Conservation (phyloP, 2,888 invertebrate genomes). For the Lycia hirtaria region DNA sequence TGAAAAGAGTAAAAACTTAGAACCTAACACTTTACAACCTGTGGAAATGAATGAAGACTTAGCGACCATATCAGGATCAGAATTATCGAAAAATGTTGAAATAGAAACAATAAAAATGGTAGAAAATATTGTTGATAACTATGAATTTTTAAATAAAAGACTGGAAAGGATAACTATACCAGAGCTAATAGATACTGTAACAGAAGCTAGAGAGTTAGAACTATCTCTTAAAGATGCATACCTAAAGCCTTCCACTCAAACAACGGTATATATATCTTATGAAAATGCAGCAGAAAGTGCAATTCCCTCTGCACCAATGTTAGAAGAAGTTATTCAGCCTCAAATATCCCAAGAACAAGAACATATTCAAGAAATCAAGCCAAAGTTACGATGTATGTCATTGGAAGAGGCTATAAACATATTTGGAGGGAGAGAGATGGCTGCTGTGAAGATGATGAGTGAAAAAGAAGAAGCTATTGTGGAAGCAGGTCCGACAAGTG, state of each 20-base stretch:
- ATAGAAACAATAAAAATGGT: background rate
- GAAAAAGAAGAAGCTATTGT: conserved; percentile 70
- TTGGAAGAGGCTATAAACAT: conserved; percentile 67
- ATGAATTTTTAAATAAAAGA: conserved; percentile 49
- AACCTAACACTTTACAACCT: background rate
- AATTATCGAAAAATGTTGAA: background rate
- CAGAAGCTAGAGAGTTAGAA: conserved; percentile 43
- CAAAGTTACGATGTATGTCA: conserved; percentile 61
- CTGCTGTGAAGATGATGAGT: conserved; percentile 66
- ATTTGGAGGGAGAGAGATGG: conserved; percentile 69
- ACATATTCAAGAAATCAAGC: conserved; percentile 36
- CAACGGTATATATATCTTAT: background rate
- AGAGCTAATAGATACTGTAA: conserved; percentile 25
- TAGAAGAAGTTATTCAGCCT: conserved; percentile 50
- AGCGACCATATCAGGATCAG: background rate
- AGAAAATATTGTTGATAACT: conserved; percentile 33
- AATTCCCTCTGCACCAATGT: conserved; percentile 70
- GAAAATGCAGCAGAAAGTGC: conserved; percentile 33
- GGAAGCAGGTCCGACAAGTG: conserved; percentile 64
- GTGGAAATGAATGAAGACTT: background rate
- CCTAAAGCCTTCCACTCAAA: background rate
- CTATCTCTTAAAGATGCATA: conserved; percentile 24
- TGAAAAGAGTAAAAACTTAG: background rate
- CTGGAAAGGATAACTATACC: conserved; percentile 49
- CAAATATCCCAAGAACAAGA: conserved; percentile 31